Evolutionary conservation across 1,140 invertebrate species (phyloP).

Genomic region (Rhagoletis pomonella): DNA sequence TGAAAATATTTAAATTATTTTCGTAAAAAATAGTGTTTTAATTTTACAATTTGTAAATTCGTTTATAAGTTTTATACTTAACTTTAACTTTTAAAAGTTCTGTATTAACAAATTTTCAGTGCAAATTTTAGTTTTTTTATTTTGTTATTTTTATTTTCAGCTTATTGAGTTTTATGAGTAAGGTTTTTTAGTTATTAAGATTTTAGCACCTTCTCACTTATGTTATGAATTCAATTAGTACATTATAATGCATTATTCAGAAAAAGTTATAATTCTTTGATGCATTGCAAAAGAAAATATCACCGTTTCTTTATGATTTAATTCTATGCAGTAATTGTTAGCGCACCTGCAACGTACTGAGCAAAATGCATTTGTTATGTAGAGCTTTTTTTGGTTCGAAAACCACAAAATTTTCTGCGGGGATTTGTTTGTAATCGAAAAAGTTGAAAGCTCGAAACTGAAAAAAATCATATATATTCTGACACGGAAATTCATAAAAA

Average conservation of each 20-base stretch:
- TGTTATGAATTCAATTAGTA: background rate
- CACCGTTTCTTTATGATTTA: background rate
- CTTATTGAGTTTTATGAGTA: background rate
- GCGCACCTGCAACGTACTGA: no score
- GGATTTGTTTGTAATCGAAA: no score
- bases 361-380: no score
- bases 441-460: no score
- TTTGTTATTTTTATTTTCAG: background rate
- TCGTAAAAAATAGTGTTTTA: background rate
- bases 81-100: background rate
- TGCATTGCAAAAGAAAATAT: slow-evolving; percentile 8
- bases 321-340: no score
- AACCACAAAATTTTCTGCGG: no score
- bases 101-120: no score
- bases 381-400: no score
- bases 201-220: slow-evolving; percentile 26
- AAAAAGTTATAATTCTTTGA: background rate
- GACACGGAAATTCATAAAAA: no score
- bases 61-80: background rate
- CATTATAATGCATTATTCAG: background rate
- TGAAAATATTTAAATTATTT: no score
- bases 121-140: background rate
- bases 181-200: background rate
- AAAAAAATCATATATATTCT: no score
- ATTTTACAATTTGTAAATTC: background rate